phyloP scores from a whole-genome alignment of 2,113 vertebrate species.

The Aplodontia rufa region DNA sequence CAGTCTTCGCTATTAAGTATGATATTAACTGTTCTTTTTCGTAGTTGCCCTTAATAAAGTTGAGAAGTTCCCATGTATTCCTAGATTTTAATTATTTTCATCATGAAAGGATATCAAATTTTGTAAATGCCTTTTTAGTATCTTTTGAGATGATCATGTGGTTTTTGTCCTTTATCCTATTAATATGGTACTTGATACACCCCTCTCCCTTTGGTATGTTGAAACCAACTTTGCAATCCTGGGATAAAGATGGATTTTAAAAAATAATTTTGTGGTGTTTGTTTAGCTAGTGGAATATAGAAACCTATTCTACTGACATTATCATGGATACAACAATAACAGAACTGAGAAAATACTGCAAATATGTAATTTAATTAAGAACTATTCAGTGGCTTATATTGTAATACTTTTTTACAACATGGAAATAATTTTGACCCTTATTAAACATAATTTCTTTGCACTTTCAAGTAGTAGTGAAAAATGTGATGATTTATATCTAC shows the following conservation, averaged over 20 bases:
- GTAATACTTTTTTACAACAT: background rate
- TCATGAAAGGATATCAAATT: background rate
- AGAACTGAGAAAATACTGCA: background rate
- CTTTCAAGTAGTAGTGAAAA: constrained; percentile 27
- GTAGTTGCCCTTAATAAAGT: background rate
- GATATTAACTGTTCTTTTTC: background rate
- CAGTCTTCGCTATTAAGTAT: background rate
- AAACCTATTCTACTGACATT: background rate
- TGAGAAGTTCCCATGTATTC: background rate
- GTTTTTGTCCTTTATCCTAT: background rate
- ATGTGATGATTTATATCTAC: constrained; percentile 23
- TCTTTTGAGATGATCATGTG: background rate
- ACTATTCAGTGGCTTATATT: background rate
- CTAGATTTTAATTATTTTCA: background rate
- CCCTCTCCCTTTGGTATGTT: constrained; percentile 25
- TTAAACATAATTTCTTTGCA: background rate
- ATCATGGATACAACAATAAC: background rate
- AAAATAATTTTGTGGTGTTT: background rate
- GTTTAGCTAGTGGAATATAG: background rate
- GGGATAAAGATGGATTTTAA: background rate
- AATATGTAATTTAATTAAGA: background rate
- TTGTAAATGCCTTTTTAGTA: constrained; percentile 12
- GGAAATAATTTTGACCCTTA: background rate
- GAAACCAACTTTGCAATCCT: constrained; percentile 3
- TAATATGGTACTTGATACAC: background rate